These are phyloP conservation scores for Oceanites oceanicus DNA, from an alignment of 2,113 vertebrate genomes.

Conservation along the genomic window DNA sequence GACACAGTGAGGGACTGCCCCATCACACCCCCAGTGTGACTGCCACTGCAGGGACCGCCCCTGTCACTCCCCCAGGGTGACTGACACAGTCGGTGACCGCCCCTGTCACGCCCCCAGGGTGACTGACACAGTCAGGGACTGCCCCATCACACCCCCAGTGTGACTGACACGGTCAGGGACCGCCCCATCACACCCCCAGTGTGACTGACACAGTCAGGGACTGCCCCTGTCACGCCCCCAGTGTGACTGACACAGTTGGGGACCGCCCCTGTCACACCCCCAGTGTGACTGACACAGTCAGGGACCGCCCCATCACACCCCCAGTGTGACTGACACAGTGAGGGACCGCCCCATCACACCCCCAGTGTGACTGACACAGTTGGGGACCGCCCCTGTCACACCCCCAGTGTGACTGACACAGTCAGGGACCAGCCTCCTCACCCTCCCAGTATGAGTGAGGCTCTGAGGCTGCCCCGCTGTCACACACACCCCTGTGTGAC, in stretches of 20 bases:
- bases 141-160: not conserved
- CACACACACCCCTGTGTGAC: not conserved
- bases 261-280: not conserved
- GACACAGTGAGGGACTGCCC: not conserved
- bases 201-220: not conserved
- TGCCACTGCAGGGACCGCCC: not conserved
- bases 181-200: accelerated
- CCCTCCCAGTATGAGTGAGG: not conserved
- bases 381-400: accelerated
- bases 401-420: not conserved
- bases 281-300: not conserved
- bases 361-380: accelerated
- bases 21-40: no score
- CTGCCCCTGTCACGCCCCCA: not conserved
- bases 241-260: not conserved
- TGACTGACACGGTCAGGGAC: not conserved
- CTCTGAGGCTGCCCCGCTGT: not conserved
- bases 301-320: not conserved
- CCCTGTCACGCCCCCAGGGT: not conserved
- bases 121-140: not conserved
- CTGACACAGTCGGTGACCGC: not conserved
- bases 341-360: not conserved
- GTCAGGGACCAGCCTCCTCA: accelerated
- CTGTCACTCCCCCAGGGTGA: not conserved
- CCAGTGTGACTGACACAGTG: not conserved